A percentile compares a stretch with the other conserved stretches of the same genome.
phyloP scores from a whole-genome alignment of 2,797 vertebrate genomes.

The Cercopithecus petaurista region DNA sequence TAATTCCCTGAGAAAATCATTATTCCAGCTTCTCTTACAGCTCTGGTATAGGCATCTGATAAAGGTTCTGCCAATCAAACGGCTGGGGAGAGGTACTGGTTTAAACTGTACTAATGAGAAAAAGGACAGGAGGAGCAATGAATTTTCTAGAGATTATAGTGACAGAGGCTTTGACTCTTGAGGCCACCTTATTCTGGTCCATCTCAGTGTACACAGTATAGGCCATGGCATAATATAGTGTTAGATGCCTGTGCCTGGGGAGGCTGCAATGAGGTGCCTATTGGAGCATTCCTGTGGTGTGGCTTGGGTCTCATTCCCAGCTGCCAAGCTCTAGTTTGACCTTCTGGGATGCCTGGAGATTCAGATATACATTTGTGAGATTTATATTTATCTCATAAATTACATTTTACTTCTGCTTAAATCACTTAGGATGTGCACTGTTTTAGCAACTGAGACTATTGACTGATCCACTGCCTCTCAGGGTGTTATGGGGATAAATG shows the following conservation, averaged over 20 bases:
- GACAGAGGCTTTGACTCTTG: not conserved
- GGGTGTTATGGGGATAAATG: not conserved
- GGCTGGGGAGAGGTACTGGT: not conserved
- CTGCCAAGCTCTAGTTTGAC: not conserved
- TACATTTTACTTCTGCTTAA: not conserved
- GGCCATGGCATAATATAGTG: rapidly evolving
- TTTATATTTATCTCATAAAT: not conserved
- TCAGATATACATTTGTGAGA: not conserved
- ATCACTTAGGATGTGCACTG: not conserved
- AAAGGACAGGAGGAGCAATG: not conserved
- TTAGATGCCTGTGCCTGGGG: not conserved
- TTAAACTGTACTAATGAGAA: not conserved
- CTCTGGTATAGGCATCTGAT: not conserved
- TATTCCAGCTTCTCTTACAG: not conserved
- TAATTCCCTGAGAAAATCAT: not conserved
- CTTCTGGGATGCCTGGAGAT: not conserved
- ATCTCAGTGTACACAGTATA: no score
- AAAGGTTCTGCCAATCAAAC: not conserved
- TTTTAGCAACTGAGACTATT: not conserved
- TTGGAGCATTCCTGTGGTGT: no score
- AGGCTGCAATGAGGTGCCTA: not conserved
- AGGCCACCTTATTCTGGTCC: not conserved
- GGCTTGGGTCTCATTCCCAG: not conserved
- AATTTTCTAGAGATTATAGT: not conserved
- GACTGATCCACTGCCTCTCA: not conserved